A percentile compares a stretch with the other conserved stretches of the same genome.
These are phyloP conservation scores for Heliocidaris tuberculata DNA, from an alignment of 35 echinoderm and acorn worm species.

Conservation along the genomic window DNA sequence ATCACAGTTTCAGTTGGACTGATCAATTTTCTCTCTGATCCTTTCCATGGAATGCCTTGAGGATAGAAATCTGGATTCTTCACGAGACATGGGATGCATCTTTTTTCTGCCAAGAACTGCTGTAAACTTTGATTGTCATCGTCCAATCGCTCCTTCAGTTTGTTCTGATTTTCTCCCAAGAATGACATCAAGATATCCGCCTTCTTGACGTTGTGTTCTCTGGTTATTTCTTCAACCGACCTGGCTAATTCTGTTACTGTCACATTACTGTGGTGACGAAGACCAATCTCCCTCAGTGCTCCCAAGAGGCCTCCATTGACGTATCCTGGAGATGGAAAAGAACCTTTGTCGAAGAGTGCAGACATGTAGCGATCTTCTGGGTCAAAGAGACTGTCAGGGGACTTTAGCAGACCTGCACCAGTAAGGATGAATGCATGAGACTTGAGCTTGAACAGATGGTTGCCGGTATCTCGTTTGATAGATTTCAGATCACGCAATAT, in stretches of 20 bases:
- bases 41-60: background rate
- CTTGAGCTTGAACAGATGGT: background rate
- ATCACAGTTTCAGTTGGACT: background rate
- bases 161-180: background rate
- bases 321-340: background rate
- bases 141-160: background rate
- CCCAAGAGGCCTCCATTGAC: background rate
- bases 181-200: background rate
- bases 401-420: background rate
- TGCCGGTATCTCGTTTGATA: slow-evolving; percentile 13
- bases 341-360: slow-evolving; percentile 1
- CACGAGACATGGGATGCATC: background rate
- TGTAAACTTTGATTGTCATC: background rate
- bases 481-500: slow-evolving; percentile 5
- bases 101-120: background rate
- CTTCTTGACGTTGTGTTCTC: background rate
- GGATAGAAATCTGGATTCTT: background rate
- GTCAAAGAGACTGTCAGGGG: slow-evolving; percentile 6
- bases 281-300: background rate
- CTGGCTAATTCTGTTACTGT: background rate
- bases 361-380: background rate
- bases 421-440: background rate
- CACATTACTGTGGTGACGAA: background rate
- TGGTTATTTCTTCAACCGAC: background rate
- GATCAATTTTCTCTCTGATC: background rate